These are phyloP conservation scores for Pachydiplax longipennis DNA, from an alignment of 2,888 invertebrate genomes.

Conservation along the genomic window DNA sequence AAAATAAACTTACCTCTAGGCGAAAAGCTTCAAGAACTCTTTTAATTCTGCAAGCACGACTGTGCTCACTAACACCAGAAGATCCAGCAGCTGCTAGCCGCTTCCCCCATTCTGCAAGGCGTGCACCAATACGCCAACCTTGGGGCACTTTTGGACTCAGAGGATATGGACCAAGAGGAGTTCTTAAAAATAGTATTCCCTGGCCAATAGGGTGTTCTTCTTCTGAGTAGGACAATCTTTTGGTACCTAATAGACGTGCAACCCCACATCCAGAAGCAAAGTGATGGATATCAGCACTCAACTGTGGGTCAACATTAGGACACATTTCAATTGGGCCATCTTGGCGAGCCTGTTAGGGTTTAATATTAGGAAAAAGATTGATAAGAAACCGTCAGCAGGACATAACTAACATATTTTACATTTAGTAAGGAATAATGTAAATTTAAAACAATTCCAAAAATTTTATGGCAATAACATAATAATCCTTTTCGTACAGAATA, in stretches of 20 bases:
- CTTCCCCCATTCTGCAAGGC: constrained; percentile 17
- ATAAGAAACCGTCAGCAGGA: not conserved
- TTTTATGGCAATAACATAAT: too few species aligned
- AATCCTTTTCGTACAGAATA: too few species aligned
- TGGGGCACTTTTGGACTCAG: constrained; percentile 24
- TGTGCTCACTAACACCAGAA: constrained; percentile 18
- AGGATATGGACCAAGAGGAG: constrained; percentile 25
- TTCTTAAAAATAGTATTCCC: not conserved
- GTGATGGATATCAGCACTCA: constrained; percentile 8
- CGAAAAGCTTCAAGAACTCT: constrained; percentile 22
- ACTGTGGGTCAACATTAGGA: not conserved
- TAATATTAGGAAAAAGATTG: not conserved
- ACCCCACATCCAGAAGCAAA: constrained; percentile 20
- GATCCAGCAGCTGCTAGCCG: constrained; percentile 29
- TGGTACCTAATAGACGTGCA: not conserved
- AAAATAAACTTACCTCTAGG: not conserved
- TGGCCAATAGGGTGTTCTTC: not conserved
- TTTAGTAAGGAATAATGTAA: too few species aligned
- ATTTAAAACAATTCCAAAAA: too few species aligned
- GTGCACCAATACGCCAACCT: not conserved
- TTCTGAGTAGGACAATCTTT: not conserved
- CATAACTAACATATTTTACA: too few species aligned
- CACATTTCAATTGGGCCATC: constrained; percentile 25
- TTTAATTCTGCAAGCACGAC: constrained; percentile 21
- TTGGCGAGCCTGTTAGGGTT: not conserved